Evolutionary conservation across 1,140 invertebrate species (phyloP).

Genomic region (Cydia fagiglandana): DNA sequence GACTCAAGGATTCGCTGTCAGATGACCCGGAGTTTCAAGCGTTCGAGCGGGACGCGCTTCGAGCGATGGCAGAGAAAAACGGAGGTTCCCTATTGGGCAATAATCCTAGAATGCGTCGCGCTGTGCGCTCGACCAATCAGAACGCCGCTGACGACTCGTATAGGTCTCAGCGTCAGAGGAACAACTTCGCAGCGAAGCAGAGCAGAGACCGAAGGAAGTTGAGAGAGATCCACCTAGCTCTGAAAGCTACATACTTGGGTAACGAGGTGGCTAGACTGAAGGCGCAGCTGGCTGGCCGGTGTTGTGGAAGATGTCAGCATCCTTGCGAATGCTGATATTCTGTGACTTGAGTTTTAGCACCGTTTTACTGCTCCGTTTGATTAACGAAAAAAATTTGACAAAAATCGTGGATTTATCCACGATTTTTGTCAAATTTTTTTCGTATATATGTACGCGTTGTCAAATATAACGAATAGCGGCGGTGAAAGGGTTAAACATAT

Average conservation of each 20-base stretch:
- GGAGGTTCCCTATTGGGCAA: constrained; percentile 78
- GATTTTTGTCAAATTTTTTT: no score
- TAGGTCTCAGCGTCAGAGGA: constrained; percentile 92
- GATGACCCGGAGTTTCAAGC: constrained; percentile 81
- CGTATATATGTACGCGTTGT: no score
- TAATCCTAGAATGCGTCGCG: constrained; percentile 84
- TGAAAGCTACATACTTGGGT: constrained; percentile 86
- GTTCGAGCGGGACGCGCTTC: constrained; percentile 84
- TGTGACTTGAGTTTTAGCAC: background rate
- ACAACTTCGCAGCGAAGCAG: constrained; percentile 97
- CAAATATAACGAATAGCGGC: background rate
- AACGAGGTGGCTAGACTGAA: constrained; percentile 45
- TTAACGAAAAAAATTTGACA: no score
- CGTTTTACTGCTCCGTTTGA: background rate
- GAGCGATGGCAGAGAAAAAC: constrained; percentile 82
- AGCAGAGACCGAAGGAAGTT: constrained; percentile 93
- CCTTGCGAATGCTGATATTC: constrained; percentile 32
- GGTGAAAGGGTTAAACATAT: background rate
- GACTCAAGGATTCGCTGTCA: constrained; percentile 39
- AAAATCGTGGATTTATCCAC: no score
- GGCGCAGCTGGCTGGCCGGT: constrained; percentile 33
- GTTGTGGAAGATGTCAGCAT: constrained; percentile 43
- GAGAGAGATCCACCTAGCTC: constrained; percentile 96
- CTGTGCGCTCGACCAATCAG: constrained; percentile 58
- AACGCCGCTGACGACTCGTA: constrained; percentile 85